Conservation (phyloP, 2,797 vertebrate genomes). For the Melanotaenia maccullochi region DNA sequence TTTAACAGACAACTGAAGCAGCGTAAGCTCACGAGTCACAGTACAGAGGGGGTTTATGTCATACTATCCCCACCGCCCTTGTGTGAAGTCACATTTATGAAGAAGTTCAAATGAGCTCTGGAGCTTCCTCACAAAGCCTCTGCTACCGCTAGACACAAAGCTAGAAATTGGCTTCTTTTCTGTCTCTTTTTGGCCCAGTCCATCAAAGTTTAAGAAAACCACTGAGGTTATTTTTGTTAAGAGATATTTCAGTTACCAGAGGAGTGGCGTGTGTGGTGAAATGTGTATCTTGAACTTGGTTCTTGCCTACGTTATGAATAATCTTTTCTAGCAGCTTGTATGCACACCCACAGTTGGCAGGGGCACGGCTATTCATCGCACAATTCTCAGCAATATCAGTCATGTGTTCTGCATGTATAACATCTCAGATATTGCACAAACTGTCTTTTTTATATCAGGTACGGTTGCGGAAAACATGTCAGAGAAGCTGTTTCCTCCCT, state of each 20-base stretch:
- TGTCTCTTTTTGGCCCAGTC: conserved; percentile 22
- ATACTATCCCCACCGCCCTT: conserved; percentile 7
- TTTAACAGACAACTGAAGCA: neutral
- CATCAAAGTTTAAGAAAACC: conserved; percentile 31
- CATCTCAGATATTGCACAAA: conserved; percentile 41
- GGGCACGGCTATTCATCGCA: conserved; percentile 34
- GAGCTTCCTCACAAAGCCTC: conserved; percentile 25
- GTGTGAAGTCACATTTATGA: conserved; percentile 42
- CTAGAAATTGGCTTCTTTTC: conserved; percentile 37
- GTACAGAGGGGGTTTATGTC: conserved; percentile 10
- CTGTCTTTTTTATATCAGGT: conserved; percentile 44
- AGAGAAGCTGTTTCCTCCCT: conserved; percentile 46
- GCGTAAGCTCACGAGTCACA: conserved; percentile 17
- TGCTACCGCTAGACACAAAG: conserved; percentile 28
- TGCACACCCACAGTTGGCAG: conserved; percentile 46
- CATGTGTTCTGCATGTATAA: conserved; percentile 31
- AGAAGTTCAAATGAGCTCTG: conserved; percentile 28
- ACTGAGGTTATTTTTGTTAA: conserved; percentile 33
- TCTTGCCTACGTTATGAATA: conserved; percentile 27
- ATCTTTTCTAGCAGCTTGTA: conserved; percentile 39
- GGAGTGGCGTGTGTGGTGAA: conserved; percentile 17
- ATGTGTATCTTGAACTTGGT: conserved; percentile 22
- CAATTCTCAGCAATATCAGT: conserved; percentile 22
- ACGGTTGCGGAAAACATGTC: conserved; percentile 57
- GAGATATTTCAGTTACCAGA: conserved; percentile 36